A percentile compares a stretch with the other conserved stretches of the same genome.
Evolutionary conservation across 2,797 vertebrate species (phyloP).

Genomic region (Lutjanus argentimaculatus): DNA sequence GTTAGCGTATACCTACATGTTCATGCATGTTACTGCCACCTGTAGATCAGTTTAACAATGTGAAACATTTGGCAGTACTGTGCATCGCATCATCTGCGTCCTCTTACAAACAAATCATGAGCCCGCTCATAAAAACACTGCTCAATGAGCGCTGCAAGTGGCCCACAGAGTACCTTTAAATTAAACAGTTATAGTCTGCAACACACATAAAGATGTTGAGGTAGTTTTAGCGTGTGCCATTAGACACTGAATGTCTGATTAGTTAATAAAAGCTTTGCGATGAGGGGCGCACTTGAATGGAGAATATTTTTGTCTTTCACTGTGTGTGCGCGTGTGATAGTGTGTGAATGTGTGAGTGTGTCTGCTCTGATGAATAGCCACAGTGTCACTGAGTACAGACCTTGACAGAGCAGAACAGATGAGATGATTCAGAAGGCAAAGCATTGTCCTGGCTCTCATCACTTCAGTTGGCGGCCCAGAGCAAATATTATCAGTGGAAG

Average conservation of each 20-base stretch:
- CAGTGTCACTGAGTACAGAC: constrained; percentile 76
- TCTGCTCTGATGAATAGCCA: constrained; percentile 74
- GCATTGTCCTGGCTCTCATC: constrained; percentile 76
- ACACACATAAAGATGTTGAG: constrained; percentile 21
- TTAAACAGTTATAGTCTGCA: constrained; percentile 7
- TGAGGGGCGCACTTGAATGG: not conserved
- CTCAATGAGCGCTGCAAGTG: not conserved
- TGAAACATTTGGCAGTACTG: not conserved
- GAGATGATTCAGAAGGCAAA: constrained; percentile 80
- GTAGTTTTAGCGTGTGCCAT: constrained; percentile 12
- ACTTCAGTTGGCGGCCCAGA: constrained; percentile 65
- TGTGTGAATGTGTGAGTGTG: constrained; percentile 57
- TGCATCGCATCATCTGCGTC: not conserved
- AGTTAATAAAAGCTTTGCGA: constrained; percentile 46
- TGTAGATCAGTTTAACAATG: not conserved
- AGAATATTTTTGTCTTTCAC: constrained; percentile 55
- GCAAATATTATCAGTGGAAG: constrained; percentile 76
- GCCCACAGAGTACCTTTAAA: not conserved
- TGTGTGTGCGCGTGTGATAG: constrained; percentile 27
- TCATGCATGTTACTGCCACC: not conserved
- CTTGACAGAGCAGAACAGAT: constrained; percentile 82
- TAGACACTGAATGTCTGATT: constrained; percentile 17
- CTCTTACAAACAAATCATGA: not conserved
- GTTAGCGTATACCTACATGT: not conserved
- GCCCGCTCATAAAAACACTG: not conserved